phyloP scores from a whole-genome alignment of 1,140 invertebrate genomes.

The Saxidomus purpurata region DNA sequence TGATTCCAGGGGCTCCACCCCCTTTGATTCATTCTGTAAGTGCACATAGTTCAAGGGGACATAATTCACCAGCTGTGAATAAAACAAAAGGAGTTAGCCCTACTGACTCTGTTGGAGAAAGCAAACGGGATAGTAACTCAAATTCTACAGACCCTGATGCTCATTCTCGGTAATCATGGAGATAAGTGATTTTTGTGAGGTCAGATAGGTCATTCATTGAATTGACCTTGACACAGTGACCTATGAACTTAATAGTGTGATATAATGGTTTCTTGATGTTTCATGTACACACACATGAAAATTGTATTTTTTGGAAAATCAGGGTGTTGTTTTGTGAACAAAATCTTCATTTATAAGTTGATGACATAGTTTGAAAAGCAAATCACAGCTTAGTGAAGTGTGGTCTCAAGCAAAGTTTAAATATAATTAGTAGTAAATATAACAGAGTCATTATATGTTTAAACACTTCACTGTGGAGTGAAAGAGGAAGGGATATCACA shows the following conservation, averaged over 20 bases:
- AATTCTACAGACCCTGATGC: constrained; percentile 77
- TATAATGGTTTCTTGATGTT: neutral
- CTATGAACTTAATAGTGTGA: constrained; percentile 10
- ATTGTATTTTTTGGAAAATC: neutral
- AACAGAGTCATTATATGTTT: too few relatives aligned
- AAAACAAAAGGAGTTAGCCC: constrained; percentile 79
- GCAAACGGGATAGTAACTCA: constrained; percentile 76
- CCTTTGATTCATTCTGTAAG: constrained; percentile 71
- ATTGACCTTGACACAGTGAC: neutral
- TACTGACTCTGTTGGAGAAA: constrained; percentile 71
- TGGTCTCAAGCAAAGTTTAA: too few relatives aligned
- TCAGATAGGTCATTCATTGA: neutral
- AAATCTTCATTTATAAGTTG: too few relatives aligned
- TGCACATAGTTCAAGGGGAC: constrained; percentile 72
- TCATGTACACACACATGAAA: neutral
- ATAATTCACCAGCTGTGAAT: constrained; percentile 77
- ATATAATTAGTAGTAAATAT: too few relatives aligned
- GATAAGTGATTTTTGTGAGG: neutral
- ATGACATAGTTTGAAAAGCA: too few relatives aligned
- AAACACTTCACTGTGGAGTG: too few relatives aligned
- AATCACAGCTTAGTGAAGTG: too few relatives aligned
- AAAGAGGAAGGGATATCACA: too few relatives aligned
- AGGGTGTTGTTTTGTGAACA: neutral
- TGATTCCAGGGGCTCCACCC: constrained; percentile 57
- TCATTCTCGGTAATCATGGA: constrained; percentile 73